Evolutionary conservation across 2,113 vertebrate genomes (phyloP), one percentile per base, ranked within the genome.

Genomic region (Struthio camelus): DNA sequence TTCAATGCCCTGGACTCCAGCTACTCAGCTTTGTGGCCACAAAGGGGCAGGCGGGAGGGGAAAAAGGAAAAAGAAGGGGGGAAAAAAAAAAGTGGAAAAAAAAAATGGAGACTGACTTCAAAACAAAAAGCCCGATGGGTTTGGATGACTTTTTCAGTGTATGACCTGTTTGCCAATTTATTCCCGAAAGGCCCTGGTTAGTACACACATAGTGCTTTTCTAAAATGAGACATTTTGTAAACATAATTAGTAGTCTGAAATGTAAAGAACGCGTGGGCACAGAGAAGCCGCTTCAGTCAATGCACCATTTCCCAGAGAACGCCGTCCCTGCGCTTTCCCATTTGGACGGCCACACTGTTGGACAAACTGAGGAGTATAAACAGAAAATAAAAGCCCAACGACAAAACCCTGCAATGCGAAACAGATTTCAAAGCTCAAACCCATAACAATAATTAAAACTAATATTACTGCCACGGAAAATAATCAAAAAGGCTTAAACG

Each of bases 161-260:
- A 97, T 98, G 97, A 98, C 98, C 98, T 98, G 98, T 98, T 98
- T 99, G 99, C 98, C 98, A 99, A 98, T 98, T 99, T 98, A 99
- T 97, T 98, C 97, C 98, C 97, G 9, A 76, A 96, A 97, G 98
- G 98, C 97, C 89, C 86, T 78, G 97, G 98, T 98, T 97, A 97
- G 96, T 96, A 98, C 98, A 98, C 98, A 98, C 97, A 97, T 78
- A 97, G 96, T 77, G 95, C 97, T 96, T 97, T 96, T 94, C 89
- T 97, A 98, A 98, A 98, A 98, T 98, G 98, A 98, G 98, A 98
- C 98, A 98, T 99, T 99, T 98, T 99, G 98, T 99, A 98, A 98
- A 98, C 97, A 98, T 98, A 99, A 99, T 99, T 99, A 99, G 98
- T 97, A 98, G 98, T 98, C 98, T 98, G 97, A 97, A 98, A 97